Conservation (phyloP, 2,113 vertebrate genomes). For the Callipepla squamata region DNA sequence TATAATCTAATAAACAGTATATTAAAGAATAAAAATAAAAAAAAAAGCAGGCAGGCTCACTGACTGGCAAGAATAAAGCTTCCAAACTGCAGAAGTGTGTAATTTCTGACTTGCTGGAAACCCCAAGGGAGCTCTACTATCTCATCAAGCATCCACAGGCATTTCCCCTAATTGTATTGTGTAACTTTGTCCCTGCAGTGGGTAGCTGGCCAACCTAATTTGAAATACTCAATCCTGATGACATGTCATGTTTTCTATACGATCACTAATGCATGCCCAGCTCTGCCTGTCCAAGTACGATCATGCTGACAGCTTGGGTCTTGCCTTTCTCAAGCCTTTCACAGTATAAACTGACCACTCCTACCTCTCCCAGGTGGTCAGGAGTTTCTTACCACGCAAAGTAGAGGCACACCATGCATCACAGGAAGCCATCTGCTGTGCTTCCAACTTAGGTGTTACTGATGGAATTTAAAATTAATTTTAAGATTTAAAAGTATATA, state of each 20-base stretch:
- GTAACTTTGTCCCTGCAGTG: background rate
- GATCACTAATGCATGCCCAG: background rate
- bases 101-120: constrained; percentile 15
- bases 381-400: background rate
- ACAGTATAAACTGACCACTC: background rate
- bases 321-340: background rate
- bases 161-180: constrained; percentile 19
- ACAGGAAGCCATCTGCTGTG: background rate
- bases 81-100: background rate
- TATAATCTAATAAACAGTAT: background rate
- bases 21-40: background rate
- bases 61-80: background rate
- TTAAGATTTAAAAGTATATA: background rate
- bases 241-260: background rate
- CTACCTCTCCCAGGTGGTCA: background rate
- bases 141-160: background rate
- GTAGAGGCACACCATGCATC: background rate
- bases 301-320: background rate
- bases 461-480: background rate
- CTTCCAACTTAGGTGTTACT: background rate
- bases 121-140: background rate
- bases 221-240: background rate
- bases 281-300: background rate
- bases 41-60: background rate
- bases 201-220: background rate